A percentile compares a stretch with the other conserved stretches of the same genome.
These are phyloP conservation scores for Achatina immaculata DNA, from an alignment of 1,140 invertebrate genomes.

Conservation along the genomic window DNA sequence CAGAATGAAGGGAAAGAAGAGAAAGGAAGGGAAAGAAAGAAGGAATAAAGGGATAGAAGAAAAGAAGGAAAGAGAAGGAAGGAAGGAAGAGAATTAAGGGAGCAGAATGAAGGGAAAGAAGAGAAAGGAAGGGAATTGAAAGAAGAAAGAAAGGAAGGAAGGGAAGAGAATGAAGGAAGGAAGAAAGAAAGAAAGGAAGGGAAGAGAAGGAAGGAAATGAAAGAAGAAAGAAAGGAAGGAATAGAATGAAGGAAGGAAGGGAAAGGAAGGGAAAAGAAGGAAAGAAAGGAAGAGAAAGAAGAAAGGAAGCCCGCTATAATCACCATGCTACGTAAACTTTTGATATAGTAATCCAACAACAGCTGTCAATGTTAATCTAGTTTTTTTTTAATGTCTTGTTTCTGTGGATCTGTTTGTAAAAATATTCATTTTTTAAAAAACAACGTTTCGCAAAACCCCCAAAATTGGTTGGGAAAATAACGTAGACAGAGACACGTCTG, in stretches of 20 bases:
- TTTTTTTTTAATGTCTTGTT: too few species aligned
- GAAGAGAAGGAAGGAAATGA: not conserved
- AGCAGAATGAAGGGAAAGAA: not conserved
- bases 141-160: not conserved
- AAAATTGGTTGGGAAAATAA: too few species aligned
- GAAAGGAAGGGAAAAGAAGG: not conserved
- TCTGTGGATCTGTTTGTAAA: too few species aligned
- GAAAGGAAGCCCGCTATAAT: too few species aligned
- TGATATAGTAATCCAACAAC: too few species aligned
- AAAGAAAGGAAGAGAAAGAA: not conserved
- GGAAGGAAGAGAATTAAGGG: not conserved
- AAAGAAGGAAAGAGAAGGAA: not conserved
- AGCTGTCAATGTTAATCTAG: too few species aligned
- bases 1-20: not conserved
- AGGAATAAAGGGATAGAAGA: too few species aligned
- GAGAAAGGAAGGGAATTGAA: not conserved
- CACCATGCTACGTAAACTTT: too few species aligned
- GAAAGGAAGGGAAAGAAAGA: not conserved
- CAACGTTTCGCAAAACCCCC: too few species aligned
- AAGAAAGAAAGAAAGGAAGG: not conserved
- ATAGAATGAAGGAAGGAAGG: not conserved
- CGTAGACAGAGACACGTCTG: too few species aligned
- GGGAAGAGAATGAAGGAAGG: not conserved
- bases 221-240: constrained; percentile 4
- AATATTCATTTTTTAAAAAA: too few species aligned